These are phyloP conservation scores for Tachystola acroxantha DNA, from an alignment of 2,888 invertebrate genomes.

Conservation along the genomic window DNA sequence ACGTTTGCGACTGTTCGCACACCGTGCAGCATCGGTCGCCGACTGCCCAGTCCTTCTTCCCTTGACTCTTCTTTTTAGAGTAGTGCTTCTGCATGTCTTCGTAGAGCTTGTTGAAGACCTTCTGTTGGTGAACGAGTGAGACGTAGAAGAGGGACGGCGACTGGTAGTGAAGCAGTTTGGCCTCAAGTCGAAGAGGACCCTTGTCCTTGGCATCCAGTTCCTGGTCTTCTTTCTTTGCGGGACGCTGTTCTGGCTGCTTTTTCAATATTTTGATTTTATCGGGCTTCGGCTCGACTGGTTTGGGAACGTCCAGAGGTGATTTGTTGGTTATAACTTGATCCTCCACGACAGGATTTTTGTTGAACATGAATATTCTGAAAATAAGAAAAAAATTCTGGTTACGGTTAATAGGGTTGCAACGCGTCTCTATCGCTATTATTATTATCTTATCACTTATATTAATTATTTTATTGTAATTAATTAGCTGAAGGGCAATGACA, in stretches of 20 bases:
- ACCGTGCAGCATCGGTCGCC: slow-evolving; percentile 68
- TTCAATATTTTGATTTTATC: slow-evolving; percentile 33
- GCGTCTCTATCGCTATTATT: too few species aligned
- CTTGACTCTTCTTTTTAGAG: slow-evolving; percentile 27
- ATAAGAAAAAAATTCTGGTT: background rate
- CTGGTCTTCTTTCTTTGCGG: slow-evolving; percentile 23
- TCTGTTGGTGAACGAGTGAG: slow-evolving; percentile 62
- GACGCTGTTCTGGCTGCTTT: slow-evolving; percentile 15
- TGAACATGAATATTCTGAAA: slow-evolving; percentile 50
- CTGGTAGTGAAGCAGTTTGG: slow-evolving; percentile 65
- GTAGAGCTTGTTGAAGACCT: slow-evolving; percentile 63
- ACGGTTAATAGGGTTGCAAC: background rate
- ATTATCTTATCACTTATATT: too few species aligned
- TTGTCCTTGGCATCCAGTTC: slow-evolving; percentile 61
- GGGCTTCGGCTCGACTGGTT: slow-evolving; percentile 14
- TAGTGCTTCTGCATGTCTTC: slow-evolving; percentile 77
- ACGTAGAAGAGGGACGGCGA: slow-evolving; percentile 81
- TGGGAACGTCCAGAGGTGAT: slow-evolving; percentile 30
- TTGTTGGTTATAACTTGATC: slow-evolving; percentile 41
- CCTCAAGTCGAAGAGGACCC: slow-evolving; percentile 67
- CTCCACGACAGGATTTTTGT: slow-evolving; percentile 32
- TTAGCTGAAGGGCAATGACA: too few species aligned
- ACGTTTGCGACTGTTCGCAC: slow-evolving; percentile 70
- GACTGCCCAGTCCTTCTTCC: slow-evolving; percentile 62
- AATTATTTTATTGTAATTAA: too few species aligned